A percentile compares a stretch with the other conserved stretches of the same genome.
These are phyloP conservation scores for Camarhynchus parvulus DNA, from an alignment of 2,113 vertebrate species.

Conservation along the genomic window DNA sequence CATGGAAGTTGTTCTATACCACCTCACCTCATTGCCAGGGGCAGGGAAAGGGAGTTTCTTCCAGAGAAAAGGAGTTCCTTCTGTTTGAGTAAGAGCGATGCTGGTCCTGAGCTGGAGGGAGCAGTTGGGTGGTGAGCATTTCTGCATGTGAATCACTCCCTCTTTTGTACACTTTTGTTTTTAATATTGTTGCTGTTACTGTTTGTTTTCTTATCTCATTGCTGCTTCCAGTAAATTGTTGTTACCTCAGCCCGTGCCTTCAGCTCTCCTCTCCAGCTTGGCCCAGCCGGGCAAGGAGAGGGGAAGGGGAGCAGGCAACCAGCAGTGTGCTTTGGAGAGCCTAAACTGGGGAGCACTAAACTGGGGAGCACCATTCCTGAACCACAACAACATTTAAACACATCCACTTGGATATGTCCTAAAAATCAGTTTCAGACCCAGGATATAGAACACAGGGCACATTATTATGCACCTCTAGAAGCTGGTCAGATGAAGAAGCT, in stretches of 20 bases:
- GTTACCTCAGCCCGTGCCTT: fast-evolving
- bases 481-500: background rate
- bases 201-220: background rate
- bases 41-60: background rate
- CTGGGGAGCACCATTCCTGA: background rate
- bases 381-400: background rate
- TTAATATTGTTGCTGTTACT: background rate
- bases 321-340: background rate
- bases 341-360: background rate
- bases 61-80: background rate
- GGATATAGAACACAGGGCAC: background rate
- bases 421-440: background rate
- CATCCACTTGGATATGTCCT: fast-evolving
- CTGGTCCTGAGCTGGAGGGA: background rate
- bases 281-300: background rate
- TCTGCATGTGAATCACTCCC: background rate
- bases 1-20: background rate
- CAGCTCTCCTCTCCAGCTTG: background rate
- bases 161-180: background rate
- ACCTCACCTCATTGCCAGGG: background rate
- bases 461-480: background rate
- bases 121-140: background rate
- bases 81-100: background rate
- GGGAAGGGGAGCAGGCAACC: background rate
- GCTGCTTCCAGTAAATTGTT: background rate